phyloP scores from a whole-genome alignment of 1,140 invertebrate species.

The Lepidotrigona ventralis region DNA sequence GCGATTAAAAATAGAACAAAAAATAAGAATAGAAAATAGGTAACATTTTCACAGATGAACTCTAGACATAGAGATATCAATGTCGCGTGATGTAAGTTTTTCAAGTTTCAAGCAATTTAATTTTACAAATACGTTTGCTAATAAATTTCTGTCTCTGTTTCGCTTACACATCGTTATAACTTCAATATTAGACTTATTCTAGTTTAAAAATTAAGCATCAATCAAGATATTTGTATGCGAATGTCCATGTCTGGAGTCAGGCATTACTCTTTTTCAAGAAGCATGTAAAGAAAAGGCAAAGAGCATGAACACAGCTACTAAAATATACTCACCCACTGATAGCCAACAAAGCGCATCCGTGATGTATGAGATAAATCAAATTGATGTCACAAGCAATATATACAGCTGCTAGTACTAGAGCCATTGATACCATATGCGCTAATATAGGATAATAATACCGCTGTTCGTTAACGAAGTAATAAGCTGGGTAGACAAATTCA shows the following conservation, averaged over 20 bases:
- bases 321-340: slow-evolving; percentile 15
- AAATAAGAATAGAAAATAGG: neutral
- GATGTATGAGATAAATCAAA: neutral
- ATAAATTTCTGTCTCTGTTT: neutral
- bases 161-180: no score
- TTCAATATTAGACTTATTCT: no score
- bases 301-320: neutral
- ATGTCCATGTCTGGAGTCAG: no score
- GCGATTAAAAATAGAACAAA: neutral
- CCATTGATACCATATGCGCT: no score
- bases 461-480: no score
- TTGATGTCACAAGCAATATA: neutral
- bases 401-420: neutral
- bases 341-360: neutral
- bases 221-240: no score
- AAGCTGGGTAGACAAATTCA: no score
- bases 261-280: no score
- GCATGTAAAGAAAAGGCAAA: neutral
- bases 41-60: neutral
- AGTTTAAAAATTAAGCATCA: no score
- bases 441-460: no score
- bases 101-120: no score
- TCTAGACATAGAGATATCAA: neutral
- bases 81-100: no score
- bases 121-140: neutral